Base-by-base conservation (phyloP, 2,888 invertebrate genomes). In the Cartodere bifasciata region DNA sequence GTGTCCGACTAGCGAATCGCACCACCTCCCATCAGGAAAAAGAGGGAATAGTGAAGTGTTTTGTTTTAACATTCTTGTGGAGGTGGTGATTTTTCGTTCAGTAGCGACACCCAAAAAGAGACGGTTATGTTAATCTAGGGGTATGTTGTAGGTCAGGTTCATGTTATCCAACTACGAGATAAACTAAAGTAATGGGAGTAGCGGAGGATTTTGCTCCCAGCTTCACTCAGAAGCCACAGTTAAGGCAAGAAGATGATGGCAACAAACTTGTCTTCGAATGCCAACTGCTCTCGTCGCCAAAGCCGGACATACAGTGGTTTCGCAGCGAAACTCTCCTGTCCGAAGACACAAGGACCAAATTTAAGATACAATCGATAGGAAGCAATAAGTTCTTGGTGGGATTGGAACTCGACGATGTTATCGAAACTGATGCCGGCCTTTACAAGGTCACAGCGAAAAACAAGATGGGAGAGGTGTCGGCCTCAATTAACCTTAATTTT, bases 371-470 rank as follows among this genome's bases (percentile, higher is more conserved):
- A 62, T 78, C 86, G 54, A 72, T 87, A 49, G 79, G 72, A 50
- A 73, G 75, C 49, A 86, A 85, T 65, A 86, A 86, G 62, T 91
- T 81, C 65, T 70, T 84, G 57, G 90, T 90, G 60, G 82, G 87
- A 54, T 76, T 95, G 55, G 88, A 87, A 60, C 72, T 97, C 55
- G 88, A 91, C 64, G 91, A 92, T 68, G 91, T 92, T 60, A 80
- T 90, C 69, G 91, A 91, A 72, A 79, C 80, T 46, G 91, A 92
- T 62, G 90, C 90, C 52, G 92, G 92, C 61, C 79, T 90, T 48
- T 97, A 95, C 70, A 88, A 90, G 68, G 90, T 92, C 62, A 88
- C 86, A 68, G 91, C 91, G 49, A 91, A 88, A 67, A 94, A 91
- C 64, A 86, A 86, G 68, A 86, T 87, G 72, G 95, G 95, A 58